Evolutionary conservation across 1,140 invertebrate species (phyloP).

Genomic region (Neodiprion fabricii): DNA sequence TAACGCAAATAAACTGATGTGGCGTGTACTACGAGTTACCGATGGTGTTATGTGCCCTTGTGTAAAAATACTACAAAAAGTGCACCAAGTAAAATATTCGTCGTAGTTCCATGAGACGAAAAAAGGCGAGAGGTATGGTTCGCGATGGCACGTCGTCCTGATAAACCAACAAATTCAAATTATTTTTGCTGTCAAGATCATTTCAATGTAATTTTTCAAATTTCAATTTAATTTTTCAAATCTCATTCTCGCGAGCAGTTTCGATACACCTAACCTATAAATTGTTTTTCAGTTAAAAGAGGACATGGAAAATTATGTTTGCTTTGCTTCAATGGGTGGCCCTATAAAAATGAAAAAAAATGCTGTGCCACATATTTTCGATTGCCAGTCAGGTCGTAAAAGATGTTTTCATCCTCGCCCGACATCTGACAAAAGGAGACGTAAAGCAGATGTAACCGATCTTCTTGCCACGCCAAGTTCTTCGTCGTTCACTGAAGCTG

Average conservation of each 20-base stretch:
- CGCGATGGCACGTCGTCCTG: background rate
- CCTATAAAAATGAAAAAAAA: slow-evolving; percentile 22
- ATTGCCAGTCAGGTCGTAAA: slow-evolving; percentile 29
- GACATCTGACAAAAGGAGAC: slow-evolving; percentile 23
- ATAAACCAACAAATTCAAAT: slow-evolving; percentile 5
- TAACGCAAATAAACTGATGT: no score
- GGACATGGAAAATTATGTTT: slow-evolving; percentile 28
- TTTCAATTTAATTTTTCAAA: slow-evolving; percentile 21
- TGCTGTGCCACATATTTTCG: slow-evolving; percentile 23
- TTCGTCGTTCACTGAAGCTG: no score
- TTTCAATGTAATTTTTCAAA: slow-evolving; percentile 20
- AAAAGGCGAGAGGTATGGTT: background rate
- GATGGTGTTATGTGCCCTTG: slow-evolving; percentile 20
- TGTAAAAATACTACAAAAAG: slow-evolving; percentile 16
- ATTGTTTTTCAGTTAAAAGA: slow-evolving; percentile 20
- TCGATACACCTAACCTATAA: slow-evolving; percentile 1
- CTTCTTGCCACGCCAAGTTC: no score
- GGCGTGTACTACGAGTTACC: background rate
- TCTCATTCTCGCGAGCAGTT: background rate
- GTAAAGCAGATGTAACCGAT: background rate
- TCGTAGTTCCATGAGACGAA: slow-evolving; percentile 10
- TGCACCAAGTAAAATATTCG: slow-evolving; percentile 14
- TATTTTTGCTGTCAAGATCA: slow-evolving; percentile 18
- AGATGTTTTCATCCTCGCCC: no score
- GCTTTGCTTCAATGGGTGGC: slow-evolving; percentile 14